Base-by-base conservation (phyloP, 2,797 vertebrate species). In the Chromis chromis region DNA sequence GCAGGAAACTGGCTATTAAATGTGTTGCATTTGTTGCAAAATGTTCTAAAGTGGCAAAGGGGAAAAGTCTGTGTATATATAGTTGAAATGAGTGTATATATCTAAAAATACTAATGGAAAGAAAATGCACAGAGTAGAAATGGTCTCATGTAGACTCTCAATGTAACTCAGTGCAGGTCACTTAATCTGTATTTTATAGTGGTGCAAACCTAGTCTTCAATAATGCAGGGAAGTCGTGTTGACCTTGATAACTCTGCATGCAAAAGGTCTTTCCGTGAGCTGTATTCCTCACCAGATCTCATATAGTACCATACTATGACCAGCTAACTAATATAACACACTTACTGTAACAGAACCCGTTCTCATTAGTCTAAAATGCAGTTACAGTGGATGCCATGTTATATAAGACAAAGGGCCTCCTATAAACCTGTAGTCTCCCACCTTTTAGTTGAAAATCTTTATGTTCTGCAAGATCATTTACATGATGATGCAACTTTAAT, bases 401-500 rank as follows among this genome's bases (percentile, higher is more conserved):
- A 36, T 11, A 11, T 36, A 3, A 36, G 2, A 36, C 33, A 36
- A 12, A 12, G 33, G 2, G 10, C 10, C 33, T 36, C 33, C 16
- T 7, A 6, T 4, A 44, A 36, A 48, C 56, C 58, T 54, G 66
- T 25, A 59, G 19, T 59, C 52, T 16, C 28, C 5, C 8, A 16
- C 2, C 22, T 70, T 69, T 62, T 54, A 57, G 40, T 14, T 36
- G 33, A 25, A 19, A 55, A 39, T 17, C 39, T 28, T 22, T 19
- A 2, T 4, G 1, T 52, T 21, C 14, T n/a, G 19, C 21, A 52
- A 11, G 55, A 44, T 58, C 22, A 25, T 66, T 61, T 24, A 48
- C 31, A 44, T 33, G 36, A 27, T 11, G 36, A 75, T 59, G 31
- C 17, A 63, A 28, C 27, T 61, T 21, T 49, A 16, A 59, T 27